phyloP scores from a whole-genome alignment of 2,888 invertebrate species.

The Carabus problematicus region DNA sequence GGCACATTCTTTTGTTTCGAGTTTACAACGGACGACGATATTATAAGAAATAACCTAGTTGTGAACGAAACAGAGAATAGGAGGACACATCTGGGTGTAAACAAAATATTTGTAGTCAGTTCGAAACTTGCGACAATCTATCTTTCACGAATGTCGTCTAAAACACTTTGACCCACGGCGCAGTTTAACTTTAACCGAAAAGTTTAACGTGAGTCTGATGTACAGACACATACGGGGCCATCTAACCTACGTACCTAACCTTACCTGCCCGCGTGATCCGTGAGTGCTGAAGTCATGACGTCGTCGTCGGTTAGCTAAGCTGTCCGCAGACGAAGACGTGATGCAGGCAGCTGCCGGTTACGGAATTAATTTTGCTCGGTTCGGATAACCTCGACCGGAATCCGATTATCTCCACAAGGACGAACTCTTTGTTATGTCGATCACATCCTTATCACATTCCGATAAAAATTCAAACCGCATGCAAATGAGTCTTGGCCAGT shows the following conservation, averaged over 20 bases:
- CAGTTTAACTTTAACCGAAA: no score
- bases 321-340: slow-evolving; percentile 22
- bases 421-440: slow-evolving; percentile 41
- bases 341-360: slow-evolving; percentile 37
- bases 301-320: not conserved
- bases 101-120: no score
- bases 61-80: no score
- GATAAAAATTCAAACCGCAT: slow-evolving; percentile 38
- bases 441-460: slow-evolving; percentile 42
- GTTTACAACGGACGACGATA: no score
- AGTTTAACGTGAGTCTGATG: no score
- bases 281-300: not conserved
- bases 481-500: slow-evolving; percentile 27
- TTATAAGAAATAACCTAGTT: no score
- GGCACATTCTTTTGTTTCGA: no score
- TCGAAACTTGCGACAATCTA: no score
- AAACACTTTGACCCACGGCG: no score
- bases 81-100: no score
- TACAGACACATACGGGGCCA: no score
- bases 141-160: no score
- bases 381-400: slow-evolving; percentile 31
- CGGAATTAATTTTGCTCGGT: slow-evolving; percentile 38
- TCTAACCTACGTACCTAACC: not conserved
- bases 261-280: not conserved
- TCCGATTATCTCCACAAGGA: slow-evolving; percentile 38